phyloP scores from a whole-genome alignment of 2,797 vertebrate genomes.

The Anolis apletophallus region DNA sequence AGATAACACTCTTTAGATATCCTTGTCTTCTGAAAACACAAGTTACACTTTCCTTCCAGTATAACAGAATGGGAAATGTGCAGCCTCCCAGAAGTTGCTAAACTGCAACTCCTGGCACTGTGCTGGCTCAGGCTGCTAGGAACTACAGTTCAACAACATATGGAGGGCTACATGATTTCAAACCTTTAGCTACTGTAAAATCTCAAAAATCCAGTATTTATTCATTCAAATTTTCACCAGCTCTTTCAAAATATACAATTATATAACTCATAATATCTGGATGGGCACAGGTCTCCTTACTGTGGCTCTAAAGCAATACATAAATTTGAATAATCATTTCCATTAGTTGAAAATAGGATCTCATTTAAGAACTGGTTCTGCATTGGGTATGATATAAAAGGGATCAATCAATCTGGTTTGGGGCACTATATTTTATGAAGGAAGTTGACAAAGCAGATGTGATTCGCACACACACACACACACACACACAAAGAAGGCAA shows the following conservation, averaged over 20 bases:
- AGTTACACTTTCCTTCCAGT: not conserved
- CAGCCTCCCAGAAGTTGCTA: too few species aligned
- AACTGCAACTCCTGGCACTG: too few species aligned
- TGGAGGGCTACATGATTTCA: conserved; percentile 13
- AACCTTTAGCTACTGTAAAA: conserved; percentile 61
- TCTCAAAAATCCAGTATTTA: conserved; percentile 56
- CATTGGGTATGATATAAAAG: not conserved
- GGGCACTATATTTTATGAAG: not conserved
- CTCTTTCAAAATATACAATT: too few species aligned
- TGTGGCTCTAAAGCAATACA: not conserved
- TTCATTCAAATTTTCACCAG: too few species aligned
- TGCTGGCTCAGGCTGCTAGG: too few species aligned
- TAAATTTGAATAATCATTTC: not conserved
- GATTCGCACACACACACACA: not conserved
- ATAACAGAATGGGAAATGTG: too few species aligned
- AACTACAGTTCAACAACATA: too few species aligned
- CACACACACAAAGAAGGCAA: not conserved
- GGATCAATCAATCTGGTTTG: not conserved
- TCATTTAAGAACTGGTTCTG: not conserved
- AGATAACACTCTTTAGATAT: not conserved
- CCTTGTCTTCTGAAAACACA: not conserved
- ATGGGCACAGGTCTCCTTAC: too few species aligned
- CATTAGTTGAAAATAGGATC: not conserved
- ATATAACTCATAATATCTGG: too few species aligned
- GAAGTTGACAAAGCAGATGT: not conserved